phyloP scores from a whole-genome alignment of 1,140 invertebrate species.

The Cepaea nemoralis region DNA sequence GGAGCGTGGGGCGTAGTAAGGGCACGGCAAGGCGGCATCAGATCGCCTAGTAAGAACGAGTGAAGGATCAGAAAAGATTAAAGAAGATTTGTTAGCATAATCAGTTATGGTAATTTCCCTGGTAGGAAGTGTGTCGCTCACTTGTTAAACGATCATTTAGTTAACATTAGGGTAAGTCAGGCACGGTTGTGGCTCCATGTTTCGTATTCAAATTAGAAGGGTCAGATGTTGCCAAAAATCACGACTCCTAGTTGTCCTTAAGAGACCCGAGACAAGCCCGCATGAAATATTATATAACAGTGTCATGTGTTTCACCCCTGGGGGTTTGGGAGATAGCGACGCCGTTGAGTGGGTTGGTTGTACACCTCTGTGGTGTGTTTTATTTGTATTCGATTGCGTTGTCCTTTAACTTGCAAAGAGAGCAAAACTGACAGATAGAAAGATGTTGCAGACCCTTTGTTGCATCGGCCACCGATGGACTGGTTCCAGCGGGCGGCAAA shows the following conservation, averaged over 20 bases:
- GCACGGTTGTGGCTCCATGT: background rate
- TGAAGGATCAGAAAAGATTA: background rate
- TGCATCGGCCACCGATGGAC: too few species aligned
- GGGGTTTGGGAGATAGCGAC: background rate
- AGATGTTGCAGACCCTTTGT: too few species aligned
- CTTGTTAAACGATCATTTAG: constrained; percentile 1
- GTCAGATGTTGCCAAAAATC: background rate
- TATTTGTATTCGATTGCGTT: too few species aligned
- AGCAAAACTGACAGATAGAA: too few species aligned
- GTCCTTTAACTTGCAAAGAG: too few species aligned
- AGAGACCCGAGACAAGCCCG: background rate
- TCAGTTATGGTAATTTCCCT: background rate
- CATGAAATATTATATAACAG: background rate
- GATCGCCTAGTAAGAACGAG: background rate
- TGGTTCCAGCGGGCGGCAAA: too few species aligned
- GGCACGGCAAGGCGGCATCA: too few species aligned
- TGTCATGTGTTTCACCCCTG: background rate
- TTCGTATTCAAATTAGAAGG: background rate
- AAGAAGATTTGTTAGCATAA: background rate
- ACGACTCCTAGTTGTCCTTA: background rate
- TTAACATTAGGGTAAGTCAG: background rate
- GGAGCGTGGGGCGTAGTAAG: too few species aligned
- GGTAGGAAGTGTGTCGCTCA: background rate
- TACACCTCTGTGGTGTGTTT: too few species aligned
- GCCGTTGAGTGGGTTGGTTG: background rate